Conservation (phyloP, 2,113 vertebrate species). For the Macheiramphus alcinus region DNA sequence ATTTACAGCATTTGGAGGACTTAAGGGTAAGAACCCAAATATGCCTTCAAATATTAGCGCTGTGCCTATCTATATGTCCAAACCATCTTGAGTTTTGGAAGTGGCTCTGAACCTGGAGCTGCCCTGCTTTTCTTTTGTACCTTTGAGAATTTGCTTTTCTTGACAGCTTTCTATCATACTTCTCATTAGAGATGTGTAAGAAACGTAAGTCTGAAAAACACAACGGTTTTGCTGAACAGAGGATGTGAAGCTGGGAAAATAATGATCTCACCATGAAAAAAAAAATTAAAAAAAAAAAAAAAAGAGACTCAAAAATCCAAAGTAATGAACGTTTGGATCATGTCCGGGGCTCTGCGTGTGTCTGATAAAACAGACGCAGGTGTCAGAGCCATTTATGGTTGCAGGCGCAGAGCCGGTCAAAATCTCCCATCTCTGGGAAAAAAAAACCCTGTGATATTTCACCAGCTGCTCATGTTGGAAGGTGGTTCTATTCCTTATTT, state of each 20-base stretch:
- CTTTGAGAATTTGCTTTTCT: neutral
- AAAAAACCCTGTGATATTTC: constrained; percentile 24
- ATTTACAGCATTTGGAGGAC: neutral
- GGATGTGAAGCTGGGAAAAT: neutral
- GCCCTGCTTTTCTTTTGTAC: neutral
- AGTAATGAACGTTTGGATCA: neutral
- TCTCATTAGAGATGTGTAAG: neutral
- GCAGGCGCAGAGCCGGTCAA: constrained; percentile 7
- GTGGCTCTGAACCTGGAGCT: neutral
- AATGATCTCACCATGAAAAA: neutral
- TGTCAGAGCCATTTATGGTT: constrained; percentile 16
- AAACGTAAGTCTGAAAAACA: neutral
- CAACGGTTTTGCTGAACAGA: neutral
- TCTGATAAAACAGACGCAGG: constrained; percentile 34
- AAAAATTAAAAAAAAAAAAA: fast-evolving
- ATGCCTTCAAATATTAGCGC: neutral
- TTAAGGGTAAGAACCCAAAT: neutral
- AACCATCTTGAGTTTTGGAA: neutral
- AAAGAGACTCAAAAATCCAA: neutral
- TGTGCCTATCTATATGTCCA: neutral
- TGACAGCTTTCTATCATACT: neutral
- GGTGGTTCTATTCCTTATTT: constrained; percentile 60
- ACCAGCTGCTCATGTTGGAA: constrained; percentile 59
- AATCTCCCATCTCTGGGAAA: constrained; percentile 42
- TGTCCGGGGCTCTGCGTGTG: neutral